Conservation (phyloP, 2,113 vertebrate genomes). For the Pteropus alecto region DNA sequence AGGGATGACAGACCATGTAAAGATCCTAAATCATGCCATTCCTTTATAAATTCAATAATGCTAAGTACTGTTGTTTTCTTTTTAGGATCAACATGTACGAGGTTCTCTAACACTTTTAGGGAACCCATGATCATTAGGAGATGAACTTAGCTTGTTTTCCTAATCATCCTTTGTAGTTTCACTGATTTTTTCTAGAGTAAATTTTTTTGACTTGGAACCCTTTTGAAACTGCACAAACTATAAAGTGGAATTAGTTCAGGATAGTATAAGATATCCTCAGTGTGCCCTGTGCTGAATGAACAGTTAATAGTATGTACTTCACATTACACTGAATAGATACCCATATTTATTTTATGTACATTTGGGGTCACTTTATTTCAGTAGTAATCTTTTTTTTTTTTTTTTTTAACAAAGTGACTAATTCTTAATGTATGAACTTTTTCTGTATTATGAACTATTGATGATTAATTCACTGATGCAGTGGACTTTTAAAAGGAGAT, state of each 20-base stretch:
- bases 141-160: neutral
- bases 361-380: neutral
- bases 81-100: neutral
- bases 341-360: neutral
- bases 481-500: neutral
- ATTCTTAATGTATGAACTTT: conserved; percentile 16
- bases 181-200: neutral
- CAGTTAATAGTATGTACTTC: neutral
- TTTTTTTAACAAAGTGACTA: neutral
- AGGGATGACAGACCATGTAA: neutral
- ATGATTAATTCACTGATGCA: neutral
- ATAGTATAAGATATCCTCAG: neutral
- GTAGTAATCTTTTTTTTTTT: neutral
- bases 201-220: neutral
- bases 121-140: neutral
- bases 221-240: neutral
- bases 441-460: neutral
- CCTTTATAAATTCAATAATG: neutral
- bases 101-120: neutral
- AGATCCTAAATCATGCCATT: neutral
- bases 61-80: neutral
- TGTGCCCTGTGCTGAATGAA: neutral
- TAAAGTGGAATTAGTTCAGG: neutral
- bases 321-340: neutral
- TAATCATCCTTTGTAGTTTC: neutral